A percentile compares a stretch with the other conserved stretches of the same genome.
Conservation (phyloP, 2,113 vertebrate species). For the Planiliza haematocheilus region DNA sequence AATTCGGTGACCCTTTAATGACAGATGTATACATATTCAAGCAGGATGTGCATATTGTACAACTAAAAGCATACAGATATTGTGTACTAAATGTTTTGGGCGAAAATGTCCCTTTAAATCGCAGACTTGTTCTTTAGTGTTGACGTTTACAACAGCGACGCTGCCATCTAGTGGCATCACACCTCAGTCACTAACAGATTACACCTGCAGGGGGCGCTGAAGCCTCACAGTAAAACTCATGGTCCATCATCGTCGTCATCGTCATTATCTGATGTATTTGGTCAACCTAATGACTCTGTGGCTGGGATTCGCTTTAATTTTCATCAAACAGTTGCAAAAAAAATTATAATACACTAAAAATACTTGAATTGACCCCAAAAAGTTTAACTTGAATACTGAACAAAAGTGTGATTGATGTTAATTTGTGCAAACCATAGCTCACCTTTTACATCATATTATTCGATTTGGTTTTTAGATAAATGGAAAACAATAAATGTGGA, state of each 20-base stretch:
- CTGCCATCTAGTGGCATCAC: neutral
- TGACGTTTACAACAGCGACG: neutral
- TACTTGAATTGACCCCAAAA: too few relatives aligned
- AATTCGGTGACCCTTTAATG: too few relatives aligned
- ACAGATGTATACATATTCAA: neutral
- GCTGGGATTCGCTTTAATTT: neutral
- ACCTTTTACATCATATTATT: neutral
- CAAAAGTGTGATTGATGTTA: too few relatives aligned
- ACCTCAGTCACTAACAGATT: neutral
- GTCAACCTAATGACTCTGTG: neutral
- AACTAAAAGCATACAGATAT: too few relatives aligned
- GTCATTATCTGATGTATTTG: neutral
- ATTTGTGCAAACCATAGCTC: too few relatives aligned
- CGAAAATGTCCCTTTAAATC: neutral
- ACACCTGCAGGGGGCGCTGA: slow-evolving; percentile 67
- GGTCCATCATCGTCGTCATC: neutral
- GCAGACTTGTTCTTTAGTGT: neutral
- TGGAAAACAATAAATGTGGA: neutral
- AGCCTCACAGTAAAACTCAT: slow-evolving; percentile 36
- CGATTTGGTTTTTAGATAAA: neutral
- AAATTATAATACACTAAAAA: neutral
- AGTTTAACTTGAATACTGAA: too few relatives aligned
- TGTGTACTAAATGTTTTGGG: neutral
- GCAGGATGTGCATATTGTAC: too few relatives aligned
- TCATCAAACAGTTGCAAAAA: neutral